These are phyloP conservation scores for Paracanthobrama guichenoti DNA, from an alignment of 2,113 vertebrate species.

Conservation along the genomic window DNA sequence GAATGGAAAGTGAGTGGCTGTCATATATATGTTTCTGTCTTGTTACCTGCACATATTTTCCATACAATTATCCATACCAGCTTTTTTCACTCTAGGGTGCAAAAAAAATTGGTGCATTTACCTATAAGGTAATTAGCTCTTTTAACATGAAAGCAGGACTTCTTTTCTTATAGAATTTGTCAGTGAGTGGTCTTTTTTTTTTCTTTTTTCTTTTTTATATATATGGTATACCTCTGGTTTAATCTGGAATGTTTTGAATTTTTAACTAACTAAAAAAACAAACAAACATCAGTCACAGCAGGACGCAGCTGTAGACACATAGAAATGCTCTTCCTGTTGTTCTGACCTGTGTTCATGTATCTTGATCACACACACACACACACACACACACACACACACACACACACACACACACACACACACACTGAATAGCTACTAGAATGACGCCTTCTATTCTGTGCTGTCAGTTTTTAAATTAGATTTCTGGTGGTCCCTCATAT, in stretches of 20 bases:
- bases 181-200: not conserved
- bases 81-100: not conserved
- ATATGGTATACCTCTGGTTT: not conserved
- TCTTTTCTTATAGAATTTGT: too few species aligned
- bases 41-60: not conserved
- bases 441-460: not conserved
- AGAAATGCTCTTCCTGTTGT: not conserved
- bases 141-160: too few species aligned
- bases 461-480: not conserved
- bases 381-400: too few species aligned
- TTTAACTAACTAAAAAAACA: not conserved
- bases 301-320: slow-evolving; percentile 7
- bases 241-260: not conserved
- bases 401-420: not conserved
- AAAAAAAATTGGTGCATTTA: not conserved
- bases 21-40: not conserved
- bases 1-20: slow-evolving; percentile 83
- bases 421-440: not conserved
- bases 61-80: too few species aligned
- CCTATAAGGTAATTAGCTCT: not conserved
- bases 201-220: too few species aligned
- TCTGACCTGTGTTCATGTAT: not conserved
- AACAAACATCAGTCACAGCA: not conserved
- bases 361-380: not conserved
- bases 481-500: not conserved